Percentiles rank a stretch among this genome's conserved stretches.
These are phyloP conservation scores for Lottia gigantea DNA, from an alignment of 2,888 invertebrate species.

Conservation along the genomic window DNA sequence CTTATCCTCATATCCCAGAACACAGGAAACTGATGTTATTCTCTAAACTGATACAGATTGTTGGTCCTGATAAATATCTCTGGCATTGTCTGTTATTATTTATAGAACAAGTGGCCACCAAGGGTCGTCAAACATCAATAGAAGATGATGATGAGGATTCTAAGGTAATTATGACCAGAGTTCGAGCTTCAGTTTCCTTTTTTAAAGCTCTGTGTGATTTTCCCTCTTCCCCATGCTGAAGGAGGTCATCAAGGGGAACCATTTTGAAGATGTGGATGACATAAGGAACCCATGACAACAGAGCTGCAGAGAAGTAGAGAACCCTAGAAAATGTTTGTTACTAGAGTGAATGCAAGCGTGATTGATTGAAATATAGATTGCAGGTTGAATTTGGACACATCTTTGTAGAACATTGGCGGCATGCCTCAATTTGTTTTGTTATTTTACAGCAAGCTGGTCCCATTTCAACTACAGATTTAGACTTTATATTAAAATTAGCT, in stretches of 20 bases:
- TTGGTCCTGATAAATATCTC: constrained; percentile 70
- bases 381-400: no score
- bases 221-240: no score
- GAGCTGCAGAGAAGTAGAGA: no score
- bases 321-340: no score
- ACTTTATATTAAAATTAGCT: constrained; percentile 52
- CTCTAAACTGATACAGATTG: constrained; percentile 76
- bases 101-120: constrained; percentile 67
- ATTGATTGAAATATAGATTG: no score
- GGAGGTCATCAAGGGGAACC: no score
- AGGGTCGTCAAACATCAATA: constrained; percentile 66
- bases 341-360: no score
- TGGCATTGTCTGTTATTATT: constrained; percentile 70
- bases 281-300: no score
- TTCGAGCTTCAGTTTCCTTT: no score
- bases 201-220: no score
- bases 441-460: constrained; percentile 29
- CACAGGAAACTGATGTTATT: constrained; percentile 88
- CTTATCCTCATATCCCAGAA: constrained; percentile 90
- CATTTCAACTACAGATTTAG: constrained; percentile 39
- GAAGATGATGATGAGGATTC: constrained; percentile 67
- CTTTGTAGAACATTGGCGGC: no score
- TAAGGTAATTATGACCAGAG: constrained; percentile 12
- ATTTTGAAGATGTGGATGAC: no score
- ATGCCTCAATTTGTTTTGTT: neutral